Evolutionary conservation across 2,797 vertebrate genomes (phyloP), one percentile per base, ranked within the genome.

Genomic region (Sarcoramphus papa): DNA sequence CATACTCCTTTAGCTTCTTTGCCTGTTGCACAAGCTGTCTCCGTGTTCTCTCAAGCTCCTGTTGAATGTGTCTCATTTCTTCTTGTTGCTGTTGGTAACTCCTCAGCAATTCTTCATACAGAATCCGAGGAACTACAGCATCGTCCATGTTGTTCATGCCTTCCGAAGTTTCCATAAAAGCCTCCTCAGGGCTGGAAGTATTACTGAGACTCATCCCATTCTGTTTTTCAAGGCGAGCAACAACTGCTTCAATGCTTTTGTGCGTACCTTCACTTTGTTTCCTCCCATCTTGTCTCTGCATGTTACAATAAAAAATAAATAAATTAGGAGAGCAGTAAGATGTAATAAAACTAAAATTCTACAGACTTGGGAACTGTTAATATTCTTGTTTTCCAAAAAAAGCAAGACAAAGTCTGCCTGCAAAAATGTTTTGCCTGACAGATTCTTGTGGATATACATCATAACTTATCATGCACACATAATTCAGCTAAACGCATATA

Each of bases 21-120:
- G 99, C 99, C 98, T 99, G 99, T 95, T 99, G 99, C n/a, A 99
- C 99, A 88, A 99, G 99, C 98, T 99, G 99, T 83, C 99, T 98
- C 85, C 99, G 99, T 14, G 99, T 99, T 96, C 99, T 98, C 97
- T 99, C 99, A 84, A 99, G 98, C 97, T 99, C 99, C 98, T 99
- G 99, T 92, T 99, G 99, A 97, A 99, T 98, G 96, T 99, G 98
- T 88, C 99, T 98, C 99, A 99, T 99, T 98, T 99, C 99, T 96
- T 99, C 99, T 95, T 99, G 99, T 79, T 99, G 99, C 97, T 99
- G 99, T 96, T 99, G 98, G 97, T 99, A 99, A 98, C 99, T 99
- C 97, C 99, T 99, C 94, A 99, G 98, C 96, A 99, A 98, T 97
- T 99, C 99, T 98, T 99, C 99, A 5, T 99, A 99, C 75, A 99